Evolutionary conservation across 2,888 invertebrate species (phyloP).

Genomic region (Pseudococcus longispinus): DNA sequence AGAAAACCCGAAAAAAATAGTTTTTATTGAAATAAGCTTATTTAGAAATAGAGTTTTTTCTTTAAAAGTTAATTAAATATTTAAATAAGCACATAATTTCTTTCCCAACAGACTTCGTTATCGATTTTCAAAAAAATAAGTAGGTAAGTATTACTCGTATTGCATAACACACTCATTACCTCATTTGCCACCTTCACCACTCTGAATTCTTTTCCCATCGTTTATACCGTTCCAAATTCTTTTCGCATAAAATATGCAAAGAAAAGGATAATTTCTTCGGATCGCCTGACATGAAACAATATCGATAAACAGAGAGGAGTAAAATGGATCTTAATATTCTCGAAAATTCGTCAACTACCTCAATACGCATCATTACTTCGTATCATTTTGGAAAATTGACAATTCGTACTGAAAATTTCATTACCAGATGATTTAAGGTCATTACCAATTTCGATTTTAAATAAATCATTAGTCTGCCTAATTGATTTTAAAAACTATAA

Average conservation of each 20-base stretch:
- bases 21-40: too few species aligned
- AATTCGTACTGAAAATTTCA: background rate
- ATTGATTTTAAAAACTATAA: background rate
- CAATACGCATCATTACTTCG: background rate
- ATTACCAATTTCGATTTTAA: background rate
- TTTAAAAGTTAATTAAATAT: background rate
- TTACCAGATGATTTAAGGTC: background rate
- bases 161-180: too few species aligned
- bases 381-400: background rate
- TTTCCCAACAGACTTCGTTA: too few species aligned
- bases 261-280: background rate
- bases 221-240: background rate
- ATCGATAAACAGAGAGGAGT: background rate
- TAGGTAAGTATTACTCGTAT: background rate
- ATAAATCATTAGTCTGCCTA: background rate
- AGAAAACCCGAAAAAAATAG: too few species aligned
- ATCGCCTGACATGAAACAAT: background rate
- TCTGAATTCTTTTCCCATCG: background rate
- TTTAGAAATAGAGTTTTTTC: background rate
- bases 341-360: too few species aligned
- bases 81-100: background rate
- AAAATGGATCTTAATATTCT: too few species aligned
- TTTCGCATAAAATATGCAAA: too few species aligned
- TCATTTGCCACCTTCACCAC: too few species aligned
- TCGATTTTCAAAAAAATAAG: too few species aligned